These are phyloP conservation scores for Pyrrhia umbra DNA, from an alignment of 2,888 invertebrate genomes.

Conservation along the genomic window DNA sequence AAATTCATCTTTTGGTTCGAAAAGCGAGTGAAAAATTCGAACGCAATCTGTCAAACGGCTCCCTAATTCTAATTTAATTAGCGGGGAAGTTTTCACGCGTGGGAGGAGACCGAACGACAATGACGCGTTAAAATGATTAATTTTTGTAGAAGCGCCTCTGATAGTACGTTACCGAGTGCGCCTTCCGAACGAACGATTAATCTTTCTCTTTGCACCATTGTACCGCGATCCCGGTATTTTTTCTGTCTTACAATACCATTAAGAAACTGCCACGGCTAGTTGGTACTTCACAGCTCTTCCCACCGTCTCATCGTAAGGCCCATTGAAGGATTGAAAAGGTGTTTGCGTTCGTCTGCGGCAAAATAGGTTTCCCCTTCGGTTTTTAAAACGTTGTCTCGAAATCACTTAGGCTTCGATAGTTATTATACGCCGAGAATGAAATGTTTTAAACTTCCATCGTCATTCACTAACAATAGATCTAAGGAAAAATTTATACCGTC, in stretches of 20 bases:
- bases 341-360: constrained; percentile 87
- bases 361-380: constrained; percentile 88
- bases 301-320: constrained; percentile 81
- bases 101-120: constrained; percentile 83
- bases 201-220: constrained; percentile 88
- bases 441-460: constrained; percentile 89
- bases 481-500: constrained; percentile 84
- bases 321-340: constrained; percentile 90
- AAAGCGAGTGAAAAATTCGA: constrained; percentile 79
- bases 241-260: constrained; percentile 89
- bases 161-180: constrained; percentile 76
- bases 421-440: constrained; percentile 83
- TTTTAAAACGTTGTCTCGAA: constrained; percentile 82
- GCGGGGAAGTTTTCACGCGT: constrained; percentile 84
- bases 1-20: constrained; percentile 69
- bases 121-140: constrained; percentile 89
- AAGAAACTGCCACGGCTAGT: constrained; percentile 89
- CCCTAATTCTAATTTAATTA: constrained; percentile 89
- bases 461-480: constrained; percentile 85
- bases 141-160: constrained; percentile 81
- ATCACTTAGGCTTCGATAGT: constrained; percentile 90
- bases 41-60: constrained; percentile 85
- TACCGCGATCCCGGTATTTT: constrained; percentile 86
- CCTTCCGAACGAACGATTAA: constrained; percentile 85
- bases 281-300: constrained; percentile 81